These are phyloP conservation scores for Martes martes DNA, from an alignment of 2,113 vertebrate genomes.

Conservation along the genomic window DNA sequence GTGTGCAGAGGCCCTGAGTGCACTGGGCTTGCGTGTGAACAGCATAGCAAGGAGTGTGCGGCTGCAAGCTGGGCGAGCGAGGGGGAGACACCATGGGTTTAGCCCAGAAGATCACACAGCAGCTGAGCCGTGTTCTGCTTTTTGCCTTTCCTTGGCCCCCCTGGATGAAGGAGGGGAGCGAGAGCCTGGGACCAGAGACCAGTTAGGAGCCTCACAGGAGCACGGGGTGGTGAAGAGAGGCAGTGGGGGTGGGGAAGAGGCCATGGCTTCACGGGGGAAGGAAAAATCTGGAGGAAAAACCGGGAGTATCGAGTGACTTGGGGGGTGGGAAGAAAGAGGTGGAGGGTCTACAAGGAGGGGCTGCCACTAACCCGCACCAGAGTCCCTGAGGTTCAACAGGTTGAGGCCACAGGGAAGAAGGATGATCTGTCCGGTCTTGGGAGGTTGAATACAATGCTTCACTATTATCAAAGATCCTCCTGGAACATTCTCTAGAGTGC, in stretches of 20 bases:
- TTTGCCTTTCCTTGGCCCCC: background rate
- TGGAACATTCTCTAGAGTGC: background rate
- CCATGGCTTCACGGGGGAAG: background rate
- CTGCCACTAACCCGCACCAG: background rate
- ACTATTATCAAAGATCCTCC: background rate
- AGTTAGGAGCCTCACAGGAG: background rate
- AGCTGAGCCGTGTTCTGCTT: background rate
- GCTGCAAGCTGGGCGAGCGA: background rate
- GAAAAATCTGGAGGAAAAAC: background rate
- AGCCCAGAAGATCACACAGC: background rate
- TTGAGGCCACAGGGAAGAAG: background rate
- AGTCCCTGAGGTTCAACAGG: background rate
- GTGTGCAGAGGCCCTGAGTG: background rate
- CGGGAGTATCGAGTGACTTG: background rate
- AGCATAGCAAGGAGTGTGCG: background rate
- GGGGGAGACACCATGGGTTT: rapidly evolving
- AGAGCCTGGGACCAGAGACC: background rate
- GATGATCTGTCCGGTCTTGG: background rate
- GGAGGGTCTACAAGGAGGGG: background rate
- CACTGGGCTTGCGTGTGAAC: background rate
- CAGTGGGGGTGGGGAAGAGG: background rate
- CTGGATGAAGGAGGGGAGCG: background rate
- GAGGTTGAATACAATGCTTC: background rate
- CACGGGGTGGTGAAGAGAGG: rapidly evolving
- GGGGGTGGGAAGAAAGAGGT: background rate